phyloP scores from a whole-genome alignment of 2,888 invertebrate genomes.

The Allacma fusca region DNA sequence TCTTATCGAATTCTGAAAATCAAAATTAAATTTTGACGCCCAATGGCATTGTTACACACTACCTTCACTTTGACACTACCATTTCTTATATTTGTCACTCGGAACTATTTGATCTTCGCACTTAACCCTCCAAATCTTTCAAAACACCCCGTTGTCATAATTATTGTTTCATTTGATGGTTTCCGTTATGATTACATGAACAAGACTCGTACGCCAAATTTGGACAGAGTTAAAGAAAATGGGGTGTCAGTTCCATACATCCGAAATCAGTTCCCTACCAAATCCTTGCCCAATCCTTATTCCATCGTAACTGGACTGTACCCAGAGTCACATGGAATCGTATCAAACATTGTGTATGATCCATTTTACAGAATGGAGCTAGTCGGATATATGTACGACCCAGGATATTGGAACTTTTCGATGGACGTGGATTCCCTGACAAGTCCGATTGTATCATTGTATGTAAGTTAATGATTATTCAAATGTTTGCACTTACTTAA shows the following conservation, averaged over 20 bases:
- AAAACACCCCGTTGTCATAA: conserved; percentile 63
- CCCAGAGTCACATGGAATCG: conserved; percentile 74
- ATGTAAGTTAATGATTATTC: too few relatives aligned
- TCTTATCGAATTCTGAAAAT: too few relatives aligned
- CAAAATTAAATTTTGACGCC: too few relatives aligned
- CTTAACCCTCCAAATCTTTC: background rate
- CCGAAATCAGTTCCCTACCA: conserved; percentile 73
- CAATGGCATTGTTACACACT: too few relatives aligned
- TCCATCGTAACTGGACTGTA: conserved; percentile 76
- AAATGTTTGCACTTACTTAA: too few relatives aligned
- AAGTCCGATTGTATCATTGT: conserved; percentile 50
- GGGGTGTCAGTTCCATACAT: conserved; percentile 71
- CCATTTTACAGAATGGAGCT: conserved; percentile 62
- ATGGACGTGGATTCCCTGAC: background rate
- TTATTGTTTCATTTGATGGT: conserved; percentile 77
- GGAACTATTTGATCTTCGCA: too few relatives aligned
- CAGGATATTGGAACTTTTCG: conserved; percentile 57
- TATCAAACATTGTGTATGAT: conserved; percentile 72
- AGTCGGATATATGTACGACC: conserved; percentile 37
- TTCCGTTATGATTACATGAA: conserved; percentile 75
- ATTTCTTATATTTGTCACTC: too few relatives aligned
- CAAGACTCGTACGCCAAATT: conserved; percentile 68
- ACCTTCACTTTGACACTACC: too few relatives aligned
- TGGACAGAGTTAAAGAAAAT: conserved; percentile 68
- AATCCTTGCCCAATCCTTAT: conserved; percentile 76